Evolutionary conservation across 2,888 invertebrate genomes (phyloP).

Genomic region (Volucella inflata): DNA sequence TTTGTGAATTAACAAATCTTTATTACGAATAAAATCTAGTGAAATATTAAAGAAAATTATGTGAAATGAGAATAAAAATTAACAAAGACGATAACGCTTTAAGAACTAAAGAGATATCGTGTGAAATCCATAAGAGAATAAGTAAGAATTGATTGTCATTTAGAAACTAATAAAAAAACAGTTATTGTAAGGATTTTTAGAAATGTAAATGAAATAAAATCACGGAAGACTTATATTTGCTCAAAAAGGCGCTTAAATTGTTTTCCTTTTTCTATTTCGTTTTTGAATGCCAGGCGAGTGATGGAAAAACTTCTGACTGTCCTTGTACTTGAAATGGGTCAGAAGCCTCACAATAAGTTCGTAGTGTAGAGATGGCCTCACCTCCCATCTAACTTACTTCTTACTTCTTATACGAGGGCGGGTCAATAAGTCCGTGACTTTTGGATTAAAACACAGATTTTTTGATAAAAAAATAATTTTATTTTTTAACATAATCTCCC

Average conservation of each 20-base stretch:
- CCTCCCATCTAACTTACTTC: too few relatives aligned
- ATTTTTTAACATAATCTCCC: too few relatives aligned
- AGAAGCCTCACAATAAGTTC: too few relatives aligned
- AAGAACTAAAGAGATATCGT: conserved; percentile 23
- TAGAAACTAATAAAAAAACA: conserved; percentile 8
- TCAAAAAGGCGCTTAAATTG: conserved; percentile 39
- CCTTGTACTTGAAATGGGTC: too few relatives aligned
- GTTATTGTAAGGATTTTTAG: conserved; percentile 70
- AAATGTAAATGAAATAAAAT: conserved; percentile 69
- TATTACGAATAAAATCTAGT: conserved; percentile 16
- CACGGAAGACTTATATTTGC: conserved; percentile 71
- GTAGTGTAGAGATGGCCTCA: too few relatives aligned
- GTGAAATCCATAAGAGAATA: conserved; percentile 3
- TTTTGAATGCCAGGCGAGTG: too few relatives aligned
- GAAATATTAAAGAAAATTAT: too few relatives aligned
- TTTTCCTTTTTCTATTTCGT: conserved; percentile 13
- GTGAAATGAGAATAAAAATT: conserved; percentile 7
- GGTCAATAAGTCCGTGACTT: too few relatives aligned
- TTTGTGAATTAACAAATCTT: conserved; percentile 37
- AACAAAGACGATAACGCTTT: conserved; percentile 15
- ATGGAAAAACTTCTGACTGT: too few relatives aligned
- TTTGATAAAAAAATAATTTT: too few relatives aligned
- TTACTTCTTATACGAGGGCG: too few relatives aligned
- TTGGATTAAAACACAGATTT: too few relatives aligned
- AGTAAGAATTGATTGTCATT: conserved; percentile 50